Evolutionary conservation across 1,140 invertebrate genomes (phyloP).

Genomic region (Drosophila asahinai): DNA sequence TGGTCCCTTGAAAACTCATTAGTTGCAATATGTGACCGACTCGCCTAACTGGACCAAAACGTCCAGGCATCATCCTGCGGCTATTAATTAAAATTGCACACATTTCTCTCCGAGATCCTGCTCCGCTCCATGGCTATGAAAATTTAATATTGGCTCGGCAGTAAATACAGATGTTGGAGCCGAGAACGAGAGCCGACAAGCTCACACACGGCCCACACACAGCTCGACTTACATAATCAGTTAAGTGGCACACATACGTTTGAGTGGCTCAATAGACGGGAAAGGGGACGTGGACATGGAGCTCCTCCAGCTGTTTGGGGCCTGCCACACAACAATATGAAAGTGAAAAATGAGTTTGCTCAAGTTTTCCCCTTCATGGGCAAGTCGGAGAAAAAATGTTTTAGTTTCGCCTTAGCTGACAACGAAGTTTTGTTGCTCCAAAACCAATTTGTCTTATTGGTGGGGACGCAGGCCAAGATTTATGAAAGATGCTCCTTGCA

Average conservation of each 20-base stretch:
- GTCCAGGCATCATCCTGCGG: constrained; percentile 38
- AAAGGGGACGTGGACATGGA: neutral
- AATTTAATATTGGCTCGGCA: constrained; percentile 60
- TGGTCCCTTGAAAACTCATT: constrained; percentile 49
- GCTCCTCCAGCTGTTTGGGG: constrained; percentile 16
- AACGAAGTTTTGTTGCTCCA: constrained; percentile 59
- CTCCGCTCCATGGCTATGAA: constrained; percentile 31
- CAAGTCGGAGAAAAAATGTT: constrained; percentile 46
- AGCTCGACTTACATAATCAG: constrained; percentile 72
- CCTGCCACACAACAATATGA: constrained; percentile 70
- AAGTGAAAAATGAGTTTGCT: constrained; percentile 79
- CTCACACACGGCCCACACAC: constrained; percentile 18
- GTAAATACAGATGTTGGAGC: constrained; percentile 59
- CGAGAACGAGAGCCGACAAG: constrained; percentile 22
- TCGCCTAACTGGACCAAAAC: constrained; percentile 28
- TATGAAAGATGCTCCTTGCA: constrained; percentile 50
- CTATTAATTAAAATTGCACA: constrained; percentile 76
- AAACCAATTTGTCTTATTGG: constrained; percentile 80
- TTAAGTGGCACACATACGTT: constrained; percentile 68
- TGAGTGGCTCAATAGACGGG: constrained; percentile 15
- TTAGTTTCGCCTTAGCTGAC: constrained; percentile 68
- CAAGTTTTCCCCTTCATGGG: constrained; percentile 60
- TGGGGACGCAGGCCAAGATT: constrained; percentile 38
- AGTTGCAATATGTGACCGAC: constrained; percentile 46
- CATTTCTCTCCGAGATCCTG: constrained; percentile 35